phyloP scores from a whole-genome alignment of 2,797 vertebrate species.

The Chelmon rostratus region DNA sequence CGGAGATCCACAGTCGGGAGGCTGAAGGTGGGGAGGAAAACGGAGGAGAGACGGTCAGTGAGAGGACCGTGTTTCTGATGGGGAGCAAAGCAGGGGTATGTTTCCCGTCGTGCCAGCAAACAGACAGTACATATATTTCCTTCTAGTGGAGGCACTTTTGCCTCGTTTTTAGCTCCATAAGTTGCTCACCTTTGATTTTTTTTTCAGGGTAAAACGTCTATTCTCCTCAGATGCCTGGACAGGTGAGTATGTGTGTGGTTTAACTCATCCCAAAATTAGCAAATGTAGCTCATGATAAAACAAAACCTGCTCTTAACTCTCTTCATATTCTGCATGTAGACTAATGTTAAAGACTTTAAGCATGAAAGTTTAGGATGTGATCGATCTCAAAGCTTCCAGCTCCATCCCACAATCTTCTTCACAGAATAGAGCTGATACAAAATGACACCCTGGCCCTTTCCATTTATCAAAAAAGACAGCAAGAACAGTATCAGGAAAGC shows the following conservation, averaged over 20 bases:
- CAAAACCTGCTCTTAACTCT: not conserved
- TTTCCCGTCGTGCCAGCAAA: not conserved
- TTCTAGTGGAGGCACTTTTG: not conserved
- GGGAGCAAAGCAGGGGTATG: slow-evolving; percentile 94
- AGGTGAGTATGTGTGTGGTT: slow-evolving; percentile 83
- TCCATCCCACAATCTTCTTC: not conserved
- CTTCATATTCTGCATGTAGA: not conserved
- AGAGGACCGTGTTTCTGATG: slow-evolving; percentile 92
- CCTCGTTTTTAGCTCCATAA: not conserved
- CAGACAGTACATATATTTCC: not conserved
- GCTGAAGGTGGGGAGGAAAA: slow-evolving; percentile 69
- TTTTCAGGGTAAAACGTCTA: slow-evolving; percentile 94
- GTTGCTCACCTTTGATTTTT: not conserved
- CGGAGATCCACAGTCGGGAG: slow-evolving; percentile 86
- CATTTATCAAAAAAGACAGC: not conserved
- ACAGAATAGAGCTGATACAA: not conserved
- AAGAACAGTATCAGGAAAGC: not conserved
- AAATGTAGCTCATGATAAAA: not conserved
- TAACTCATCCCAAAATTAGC: not conserved
- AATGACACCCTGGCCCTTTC: not conserved
- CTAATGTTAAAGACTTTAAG: too few species aligned
- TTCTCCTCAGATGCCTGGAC: slow-evolving; percentile 94
- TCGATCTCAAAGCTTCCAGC: not conserved
- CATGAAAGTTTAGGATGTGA: too few species aligned
- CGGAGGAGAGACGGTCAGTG: slow-evolving; percentile 76